Base-by-base conservation (phyloP, 2,888 invertebrate genomes). In the Epinotia brunnichana region DNA sequence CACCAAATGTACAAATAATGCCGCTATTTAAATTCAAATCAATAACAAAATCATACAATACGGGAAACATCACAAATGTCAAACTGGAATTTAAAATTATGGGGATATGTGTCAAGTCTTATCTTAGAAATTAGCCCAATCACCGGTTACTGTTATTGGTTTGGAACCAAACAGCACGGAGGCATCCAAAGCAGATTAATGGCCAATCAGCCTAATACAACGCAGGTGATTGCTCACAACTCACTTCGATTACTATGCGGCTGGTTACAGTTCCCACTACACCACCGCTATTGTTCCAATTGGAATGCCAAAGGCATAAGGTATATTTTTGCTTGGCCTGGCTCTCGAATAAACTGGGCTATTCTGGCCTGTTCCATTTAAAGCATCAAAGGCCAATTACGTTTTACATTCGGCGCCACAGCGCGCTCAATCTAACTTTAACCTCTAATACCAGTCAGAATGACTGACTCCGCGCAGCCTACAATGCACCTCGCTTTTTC, bases 331-430 rank as follows among this genome's bases (percentile, higher is more conserved):
- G 70, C n/a, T 44, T 56, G 74, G 5, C 53, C 57, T 63, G 62
- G 64, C 54, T 53, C 75, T 76, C 77, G 80, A 81, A 77, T 81
- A 81, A 79, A 81, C 82, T 82, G 82, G 84, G 85, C 84, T 89
- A 87, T 90, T 89, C 85, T 83, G 84, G 86, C 82, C 81, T 85
- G 86, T 82, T 79, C 86, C 87, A 87, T 85, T 90, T 90, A 87
- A 87, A 89, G 87, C 89, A 88, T 90, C 89, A 88, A 88, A 90
- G 89, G 86, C 86, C 88, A 89, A 90, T 90, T 89, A 87, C 87
- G 88, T 89, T 90, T 90, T 88, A 90, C 90, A 90, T 89, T 84
- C 85, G 86, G 88, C 87, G 84, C 82, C 81, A 82, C 80, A 83
- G 84, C 78, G 41, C 85, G 86, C 86, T 86, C 90, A 89, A 90